Percentiles rank a stretch among this genome's conserved stretches.
Evolutionary conservation across 2,888 invertebrate species (phyloP).

Genomic region (Neoascia interrupta): DNA sequence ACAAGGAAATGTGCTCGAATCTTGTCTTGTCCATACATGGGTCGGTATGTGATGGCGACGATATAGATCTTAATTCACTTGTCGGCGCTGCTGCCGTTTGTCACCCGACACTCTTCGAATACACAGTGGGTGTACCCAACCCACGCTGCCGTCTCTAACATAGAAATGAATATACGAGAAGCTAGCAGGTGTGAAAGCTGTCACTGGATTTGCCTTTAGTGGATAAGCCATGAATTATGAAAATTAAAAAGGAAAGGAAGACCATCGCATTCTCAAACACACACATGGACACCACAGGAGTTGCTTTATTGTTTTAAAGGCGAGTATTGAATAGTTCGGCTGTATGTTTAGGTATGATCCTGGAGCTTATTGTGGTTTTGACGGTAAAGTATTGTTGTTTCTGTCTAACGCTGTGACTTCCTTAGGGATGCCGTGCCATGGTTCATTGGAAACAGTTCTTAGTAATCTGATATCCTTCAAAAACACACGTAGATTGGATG

Average conservation of each 20-base stretch:
- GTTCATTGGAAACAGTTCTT: too few relatives aligned
- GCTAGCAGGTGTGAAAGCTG: constrained; percentile 48
- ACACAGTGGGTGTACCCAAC: too few relatives aligned
- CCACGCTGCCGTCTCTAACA: neutral
- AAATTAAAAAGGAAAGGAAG: constrained; percentile 26
- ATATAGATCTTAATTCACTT: too few relatives aligned
- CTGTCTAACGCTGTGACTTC: too few relatives aligned
- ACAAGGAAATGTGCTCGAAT: too few relatives aligned
- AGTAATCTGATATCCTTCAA: too few relatives aligned
- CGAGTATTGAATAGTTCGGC: neutral
- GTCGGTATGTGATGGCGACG: too few relatives aligned
- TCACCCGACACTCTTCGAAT: too few relatives aligned
- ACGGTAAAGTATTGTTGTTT: neutral
- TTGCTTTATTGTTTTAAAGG: constrained; percentile 10
- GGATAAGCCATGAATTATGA: constrained; percentile 52
- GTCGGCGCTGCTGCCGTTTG: too few relatives aligned
- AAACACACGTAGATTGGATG: too few relatives aligned
- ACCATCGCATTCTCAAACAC: constrained; percentile 23
- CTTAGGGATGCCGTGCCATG: too few relatives aligned
- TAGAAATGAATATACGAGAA: constrained; percentile 7
- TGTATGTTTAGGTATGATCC: neutral
- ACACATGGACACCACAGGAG: neutral
- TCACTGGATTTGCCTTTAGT: constrained; percentile 38
- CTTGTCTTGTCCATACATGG: too few relatives aligned
- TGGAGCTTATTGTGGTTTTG: constrained; percentile 21